Evolutionary conservation across 1,140 invertebrate genomes (phyloP).

Genomic region (Sitodiplosis mosellana): DNA sequence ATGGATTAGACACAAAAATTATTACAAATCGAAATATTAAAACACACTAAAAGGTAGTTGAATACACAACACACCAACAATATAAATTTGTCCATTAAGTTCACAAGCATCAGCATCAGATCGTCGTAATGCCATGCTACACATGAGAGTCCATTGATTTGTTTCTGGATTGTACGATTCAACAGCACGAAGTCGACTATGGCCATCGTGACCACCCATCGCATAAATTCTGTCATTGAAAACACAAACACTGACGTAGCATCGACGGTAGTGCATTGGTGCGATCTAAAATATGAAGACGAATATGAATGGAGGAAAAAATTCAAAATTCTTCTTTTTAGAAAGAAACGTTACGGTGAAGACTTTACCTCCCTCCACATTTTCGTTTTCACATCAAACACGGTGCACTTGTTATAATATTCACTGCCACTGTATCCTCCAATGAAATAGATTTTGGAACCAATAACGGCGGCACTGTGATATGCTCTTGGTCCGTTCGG

Average conservation of each 20-base stretch:
- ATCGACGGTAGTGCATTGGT: slow-evolving; percentile 37
- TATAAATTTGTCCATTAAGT: slow-evolving; percentile 31
- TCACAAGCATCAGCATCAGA: slow-evolving; percentile 60
- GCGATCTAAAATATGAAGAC: slow-evolving; percentile 23
- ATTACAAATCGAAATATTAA: slow-evolving; percentile 27
- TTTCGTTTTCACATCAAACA: slow-evolving; percentile 44
- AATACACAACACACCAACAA: slow-evolving; percentile 8
- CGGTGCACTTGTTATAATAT: slow-evolving; percentile 50
- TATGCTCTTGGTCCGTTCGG: slow-evolving; percentile 47
- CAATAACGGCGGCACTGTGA: slow-evolving; percentile 50
- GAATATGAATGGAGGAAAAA: slow-evolving; percentile 14
- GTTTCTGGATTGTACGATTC: slow-evolving; percentile 49
- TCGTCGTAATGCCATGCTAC: slow-evolving; percentile 57
- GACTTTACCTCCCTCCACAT: slow-evolving; percentile 38
- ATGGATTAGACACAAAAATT: slow-evolving; percentile 1
- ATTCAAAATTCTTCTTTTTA: slow-evolving; percentile 36
- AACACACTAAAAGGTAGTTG: slow-evolving; percentile 33
- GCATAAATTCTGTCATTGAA: slow-evolving; percentile 59
- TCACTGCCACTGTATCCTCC: slow-evolving; percentile 59
- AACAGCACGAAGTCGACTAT: slow-evolving; percentile 51
- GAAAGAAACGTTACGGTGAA: slow-evolving; percentile 28
- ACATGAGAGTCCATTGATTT: slow-evolving; percentile 68
- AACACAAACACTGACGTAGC: slow-evolving; percentile 43
- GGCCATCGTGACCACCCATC: slow-evolving; percentile 75
- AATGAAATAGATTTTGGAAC: slow-evolving; percentile 53